Conservation (phyloP, 2,888 invertebrate species). For the Diarsia rubi region DNA sequence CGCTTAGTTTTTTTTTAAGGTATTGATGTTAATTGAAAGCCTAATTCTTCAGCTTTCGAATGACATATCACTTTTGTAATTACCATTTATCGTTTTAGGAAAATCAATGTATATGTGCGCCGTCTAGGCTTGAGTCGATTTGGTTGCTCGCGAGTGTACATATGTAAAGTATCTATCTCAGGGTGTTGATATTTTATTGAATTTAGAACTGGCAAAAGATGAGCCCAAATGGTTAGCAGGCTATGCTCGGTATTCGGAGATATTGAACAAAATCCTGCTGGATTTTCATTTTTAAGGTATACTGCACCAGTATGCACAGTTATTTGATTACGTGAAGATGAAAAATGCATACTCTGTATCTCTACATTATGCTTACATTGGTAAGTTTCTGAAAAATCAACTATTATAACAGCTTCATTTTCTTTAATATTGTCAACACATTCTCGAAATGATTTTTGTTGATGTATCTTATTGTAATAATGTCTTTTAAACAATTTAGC, state of each 20-base stretch:
- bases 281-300: constrained; percentile 43
- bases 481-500: constrained; percentile 20
- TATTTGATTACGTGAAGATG: constrained; percentile 31
- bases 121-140: too few species aligned
- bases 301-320: constrained; percentile 41
- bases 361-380: constrained; percentile 33
- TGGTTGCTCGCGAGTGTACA: too few species aligned
- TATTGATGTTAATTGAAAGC: too few species aligned
- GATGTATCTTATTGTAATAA: constrained; percentile 36
- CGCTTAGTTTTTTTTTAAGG: too few species aligned
- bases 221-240: constrained; percentile 37
- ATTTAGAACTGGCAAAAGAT: constrained; percentile 37
- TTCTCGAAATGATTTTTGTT: constrained; percentile 26
- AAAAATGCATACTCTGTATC: constrained; percentile 42
- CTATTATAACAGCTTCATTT: constrained; percentile 36
- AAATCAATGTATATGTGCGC: too few species aligned
- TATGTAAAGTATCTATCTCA: constrained; percentile 35
- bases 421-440: constrained; percentile 34
- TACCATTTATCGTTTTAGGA: too few species aligned
- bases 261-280: constrained; percentile 39
- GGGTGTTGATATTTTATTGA: constrained; percentile 34
- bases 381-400: constrained; percentile 41
- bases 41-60: too few species aligned
- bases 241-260: constrained; percentile 37
- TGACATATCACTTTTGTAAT: too few species aligned